A percentile compares a stretch with the other conserved stretches of the same genome.
Evolutionary conservation across 1,140 invertebrate species (phyloP).

Genomic region (Chironomus striatipennis): DNA sequence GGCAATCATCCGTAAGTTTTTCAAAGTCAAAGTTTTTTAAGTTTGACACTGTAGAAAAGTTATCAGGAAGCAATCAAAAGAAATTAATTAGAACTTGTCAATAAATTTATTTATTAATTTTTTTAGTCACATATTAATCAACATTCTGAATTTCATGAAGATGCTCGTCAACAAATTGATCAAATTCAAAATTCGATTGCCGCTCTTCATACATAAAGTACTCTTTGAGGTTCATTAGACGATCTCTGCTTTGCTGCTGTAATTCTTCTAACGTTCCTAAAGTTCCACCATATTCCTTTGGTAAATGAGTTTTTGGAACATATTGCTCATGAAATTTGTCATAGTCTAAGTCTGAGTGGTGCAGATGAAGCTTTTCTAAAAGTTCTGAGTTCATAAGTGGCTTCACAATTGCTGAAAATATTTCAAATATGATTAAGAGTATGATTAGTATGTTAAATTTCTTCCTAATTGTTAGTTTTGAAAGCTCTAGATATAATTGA

Average conservation of each 20-base stretch:
- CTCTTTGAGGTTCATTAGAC: conserved; percentile 36
- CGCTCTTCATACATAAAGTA: conserved; percentile 42
- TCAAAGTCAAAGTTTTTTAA: not conserved
- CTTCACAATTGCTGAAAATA: not conserved
- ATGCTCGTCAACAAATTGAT: not conserved
- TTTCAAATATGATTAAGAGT: no score
- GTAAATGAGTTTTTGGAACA: conserved; percentile 42
- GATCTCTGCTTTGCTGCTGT: conserved; percentile 34
- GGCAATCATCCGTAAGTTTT: not conserved
- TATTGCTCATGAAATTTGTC: conserved; percentile 39
- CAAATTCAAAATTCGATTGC: conserved; percentile 25
- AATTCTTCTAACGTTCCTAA: conserved; percentile 38
- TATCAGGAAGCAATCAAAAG: no score
- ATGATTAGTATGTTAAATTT: no score
- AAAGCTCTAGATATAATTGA: no score
- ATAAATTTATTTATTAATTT: no score
- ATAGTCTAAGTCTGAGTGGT: conserved; percentile 36
- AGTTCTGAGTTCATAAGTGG: not conserved
- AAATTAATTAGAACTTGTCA: no score
- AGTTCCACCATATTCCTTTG: conserved; percentile 43
- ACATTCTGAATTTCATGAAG: not conserved
- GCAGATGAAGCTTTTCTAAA: conserved; percentile 33
- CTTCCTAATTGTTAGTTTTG: no score
- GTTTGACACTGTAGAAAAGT: not conserved
- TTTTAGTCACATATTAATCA: no score